phyloP scores from a whole-genome alignment of 2,888 invertebrate species.

The Amphipyra berbera region DNA sequence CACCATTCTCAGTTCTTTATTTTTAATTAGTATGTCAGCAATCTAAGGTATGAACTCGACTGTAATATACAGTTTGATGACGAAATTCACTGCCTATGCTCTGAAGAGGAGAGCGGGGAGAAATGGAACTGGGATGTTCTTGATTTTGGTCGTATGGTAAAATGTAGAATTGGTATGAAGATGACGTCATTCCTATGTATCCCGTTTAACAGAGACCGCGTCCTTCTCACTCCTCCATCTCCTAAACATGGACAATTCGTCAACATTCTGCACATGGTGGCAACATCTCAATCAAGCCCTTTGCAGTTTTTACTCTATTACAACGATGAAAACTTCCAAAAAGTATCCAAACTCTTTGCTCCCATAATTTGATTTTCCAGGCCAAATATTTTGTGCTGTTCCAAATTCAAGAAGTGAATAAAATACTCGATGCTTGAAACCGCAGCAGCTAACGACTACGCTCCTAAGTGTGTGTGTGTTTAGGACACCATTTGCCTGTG shows the following conservation, averaged over 20 bases:
- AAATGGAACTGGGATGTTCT: constrained; percentile 41
- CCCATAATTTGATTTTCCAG: not conserved
- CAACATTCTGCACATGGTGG: constrained; percentile 51
- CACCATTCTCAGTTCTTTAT: not conserved
- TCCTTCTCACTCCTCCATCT: constrained; percentile 24
- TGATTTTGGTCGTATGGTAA: not conserved
- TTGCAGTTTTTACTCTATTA: not conserved
- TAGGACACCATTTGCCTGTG: constrained; percentile 87
- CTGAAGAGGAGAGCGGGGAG: constrained; percentile 50
- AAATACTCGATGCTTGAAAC: constrained; percentile 43
- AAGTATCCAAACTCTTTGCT: too few species aligned
- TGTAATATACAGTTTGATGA: constrained; percentile 43
- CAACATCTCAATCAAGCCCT: constrained; percentile 1
- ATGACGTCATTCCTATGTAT: not conserved
- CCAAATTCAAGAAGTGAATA: not conserved
- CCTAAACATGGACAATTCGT: constrained; percentile 63
- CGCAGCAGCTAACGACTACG: constrained; percentile 26
- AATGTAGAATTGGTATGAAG: not conserved
- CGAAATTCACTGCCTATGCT: constrained; percentile 62
- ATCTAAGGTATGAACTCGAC: constrained; percentile 41
- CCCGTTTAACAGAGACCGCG: constrained; percentile 15
- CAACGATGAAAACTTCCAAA: not conserved
- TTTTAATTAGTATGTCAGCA: not conserved
- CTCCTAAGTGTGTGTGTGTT: constrained; percentile 47
- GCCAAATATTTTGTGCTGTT: not conserved